Percentiles rank a stretch among this genome's conserved stretches.
These are phyloP conservation scores for Dendrolimus punctatus DNA, from an alignment of 1,140 invertebrate genomes.

Conservation along the genomic window DNA sequence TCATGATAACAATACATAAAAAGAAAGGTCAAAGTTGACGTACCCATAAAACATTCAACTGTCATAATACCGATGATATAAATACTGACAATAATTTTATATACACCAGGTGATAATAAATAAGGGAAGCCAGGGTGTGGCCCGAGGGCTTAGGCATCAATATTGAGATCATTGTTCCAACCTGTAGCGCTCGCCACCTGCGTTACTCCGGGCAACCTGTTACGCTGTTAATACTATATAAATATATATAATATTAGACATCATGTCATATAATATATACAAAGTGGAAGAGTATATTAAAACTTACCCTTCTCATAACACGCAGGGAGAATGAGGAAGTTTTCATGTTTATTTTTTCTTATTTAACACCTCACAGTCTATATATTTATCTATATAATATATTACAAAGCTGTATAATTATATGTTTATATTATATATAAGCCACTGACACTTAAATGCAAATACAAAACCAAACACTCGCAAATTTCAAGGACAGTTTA, in stretches of 20 bases:
- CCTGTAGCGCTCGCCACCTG: slow-evolving; percentile 34
- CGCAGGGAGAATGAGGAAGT: slow-evolving; percentile 84
- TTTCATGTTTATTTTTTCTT: slow-evolving; percentile 75
- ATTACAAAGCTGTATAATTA: too few relatives aligned
- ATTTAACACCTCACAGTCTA: slow-evolving; percentile 21
- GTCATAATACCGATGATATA: too few relatives aligned
- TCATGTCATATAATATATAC: slow-evolving; percentile 9
- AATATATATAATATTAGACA: slow-evolving; percentile 9
- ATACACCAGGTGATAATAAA: too few relatives aligned
- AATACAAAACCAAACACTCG: slow-evolving; percentile 7
- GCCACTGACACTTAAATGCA: slow-evolving; percentile 6
- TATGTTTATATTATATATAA: too few relatives aligned
- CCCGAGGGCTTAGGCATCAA: slow-evolving; percentile 14
- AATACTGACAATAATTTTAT: too few relatives aligned
- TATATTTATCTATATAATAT: slow-evolving; percentile 1
- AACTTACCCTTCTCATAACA: slow-evolving; percentile 83
- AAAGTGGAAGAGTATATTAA: not conserved
- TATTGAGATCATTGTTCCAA: slow-evolving; percentile 17
- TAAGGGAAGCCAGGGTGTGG: slow-evolving; percentile 21
- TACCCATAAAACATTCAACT: too few relatives aligned
- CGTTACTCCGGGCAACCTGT: too few relatives aligned
- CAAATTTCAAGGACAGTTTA: slow-evolving; percentile 11
- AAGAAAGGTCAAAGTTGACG: too few relatives aligned
- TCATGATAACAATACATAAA: too few relatives aligned
- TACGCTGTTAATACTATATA: slow-evolving; percentile 41